Conservation (phyloP, 1,140 invertebrate species). For the Gryon sp. region DNA sequence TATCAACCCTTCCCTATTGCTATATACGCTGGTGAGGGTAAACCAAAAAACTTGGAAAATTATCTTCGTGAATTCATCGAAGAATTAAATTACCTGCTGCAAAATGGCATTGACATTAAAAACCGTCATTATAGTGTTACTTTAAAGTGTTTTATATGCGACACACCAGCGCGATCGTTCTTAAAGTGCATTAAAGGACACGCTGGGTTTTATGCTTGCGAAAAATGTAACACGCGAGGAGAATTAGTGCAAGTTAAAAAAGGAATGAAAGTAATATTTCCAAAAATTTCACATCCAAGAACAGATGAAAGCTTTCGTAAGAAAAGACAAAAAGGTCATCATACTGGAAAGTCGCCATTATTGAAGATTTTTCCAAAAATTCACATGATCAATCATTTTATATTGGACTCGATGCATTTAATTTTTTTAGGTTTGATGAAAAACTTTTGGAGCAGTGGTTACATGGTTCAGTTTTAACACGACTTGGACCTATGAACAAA, state of each 20-base stretch:
- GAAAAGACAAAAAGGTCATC: not conserved
- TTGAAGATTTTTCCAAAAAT: constrained; percentile 10
- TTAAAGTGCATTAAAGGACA: not conserved
- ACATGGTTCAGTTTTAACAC: not conserved
- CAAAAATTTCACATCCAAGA: not conserved
- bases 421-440: not conserved
- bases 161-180: not conserved
- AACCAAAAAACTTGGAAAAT: too few relatives aligned
- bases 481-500: not conserved
- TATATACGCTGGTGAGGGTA: too few relatives aligned
- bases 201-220: not conserved
- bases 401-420: constrained; percentile 23
- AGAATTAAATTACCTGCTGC: too few relatives aligned
- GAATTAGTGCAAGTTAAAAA: not conserved
- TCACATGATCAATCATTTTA: constrained; percentile 9
- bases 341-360: constrained; percentile 1
- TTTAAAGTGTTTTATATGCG: too few relatives aligned
- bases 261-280: not conserved
- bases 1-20: too few relatives aligned
- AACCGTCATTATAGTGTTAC: too few relatives aligned
- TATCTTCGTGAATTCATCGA: too few relatives aligned
- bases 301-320: not conserved
- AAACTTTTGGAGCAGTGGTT: not conserved
- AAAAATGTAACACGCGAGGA: not conserved
- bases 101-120: too few relatives aligned